Percentiles rank a stretch among this genome's conserved stretches.
phyloP scores from a whole-genome alignment of 2,888 invertebrate species.

The Furcula furcula region DNA sequence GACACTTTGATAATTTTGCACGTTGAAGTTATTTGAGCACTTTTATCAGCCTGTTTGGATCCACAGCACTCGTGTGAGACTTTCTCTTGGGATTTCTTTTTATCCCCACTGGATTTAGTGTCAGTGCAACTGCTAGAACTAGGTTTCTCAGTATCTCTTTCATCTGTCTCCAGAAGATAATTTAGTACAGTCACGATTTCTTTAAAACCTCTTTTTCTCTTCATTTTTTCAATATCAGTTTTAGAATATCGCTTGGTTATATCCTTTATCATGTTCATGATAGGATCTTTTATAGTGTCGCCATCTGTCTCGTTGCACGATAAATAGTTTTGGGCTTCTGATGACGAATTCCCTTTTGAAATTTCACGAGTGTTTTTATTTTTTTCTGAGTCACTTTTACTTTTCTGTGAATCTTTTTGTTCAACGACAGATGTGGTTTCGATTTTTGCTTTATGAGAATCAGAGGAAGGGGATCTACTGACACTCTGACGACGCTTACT shows the following conservation, averaged over 20 bases:
- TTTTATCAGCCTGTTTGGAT: constrained; percentile 45
- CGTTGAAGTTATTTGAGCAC: constrained; percentile 45
- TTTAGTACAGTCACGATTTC: constrained; percentile 66
- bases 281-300: constrained; percentile 37
- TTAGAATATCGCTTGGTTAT: constrained; percentile 72
- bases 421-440: constrained; percentile 9
- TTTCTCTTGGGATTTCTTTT: not conserved
- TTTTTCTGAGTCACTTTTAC: constrained; percentile 6
- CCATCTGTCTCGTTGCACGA: constrained; percentile 1
- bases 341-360: not conserved
- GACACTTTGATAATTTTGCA: constrained; percentile 31
- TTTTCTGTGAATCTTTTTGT: constrained; percentile 16
- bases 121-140: constrained; percentile 7
- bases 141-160: constrained; percentile 36
- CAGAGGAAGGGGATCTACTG: not conserved
- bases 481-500: not conserved
- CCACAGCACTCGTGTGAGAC: constrained; percentile 14
- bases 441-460: not conserved
- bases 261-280: constrained; percentile 61
- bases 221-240: constrained; percentile 50
- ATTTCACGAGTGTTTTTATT: not conserved
- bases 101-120: constrained; percentile 9
- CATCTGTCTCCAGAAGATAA: constrained; percentile 70
- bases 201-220: constrained; percentile 65
- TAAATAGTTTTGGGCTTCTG: not conserved